Evolutionary conservation across 2,888 invertebrate genomes (phyloP), one percentile per base, ranked within the genome.

Genomic region (Eupithecia subumbrata): DNA sequence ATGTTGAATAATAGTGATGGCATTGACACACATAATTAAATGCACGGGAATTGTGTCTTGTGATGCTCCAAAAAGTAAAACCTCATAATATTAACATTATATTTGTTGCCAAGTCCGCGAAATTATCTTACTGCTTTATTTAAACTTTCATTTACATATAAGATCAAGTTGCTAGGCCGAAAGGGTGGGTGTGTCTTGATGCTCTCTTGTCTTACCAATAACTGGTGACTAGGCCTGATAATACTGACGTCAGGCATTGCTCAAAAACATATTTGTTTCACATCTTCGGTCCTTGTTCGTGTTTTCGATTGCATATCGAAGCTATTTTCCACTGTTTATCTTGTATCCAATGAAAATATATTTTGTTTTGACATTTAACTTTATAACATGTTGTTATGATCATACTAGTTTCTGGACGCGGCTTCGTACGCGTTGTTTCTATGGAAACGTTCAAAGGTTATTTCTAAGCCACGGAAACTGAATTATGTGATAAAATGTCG

Each of bases 301-400:
- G 92, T 93, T 93, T 91, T 92, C 88, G 89, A 88, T 88, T 88
- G 85, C 86, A 89, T 91, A 90, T 91, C 90, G 82, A 82, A 77
- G 86, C 88, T 90, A 86, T 92, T 93, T 94, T 92, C 92, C 92
- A 92, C 87, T 90, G 86, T 88, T 93, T 94, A 93, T 94, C 94
- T 91, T 90, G 90, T 92, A 83, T 89, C 91, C 90, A 91, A 90
- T 92, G 92, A 91, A 92, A 92, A 91, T 91, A 91, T 75, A 77
- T 74, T 75, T 77, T 90, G 89, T 91, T 91, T 89, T 91, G 90
- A 90, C 87, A 89, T 87, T 84, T 84, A 83, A 85, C 85, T 84
- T 86, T 86, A 88, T 87, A 88, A 89, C 85, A 89, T 86, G 85
- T 87, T 90, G 89, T 90, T 67, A 40, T 40, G 22, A 43, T 43